These are phyloP conservation scores for Sebastes oblongus DNA, from an alignment of 2,797 vertebrate genomes.

Conservation along the genomic window DNA sequence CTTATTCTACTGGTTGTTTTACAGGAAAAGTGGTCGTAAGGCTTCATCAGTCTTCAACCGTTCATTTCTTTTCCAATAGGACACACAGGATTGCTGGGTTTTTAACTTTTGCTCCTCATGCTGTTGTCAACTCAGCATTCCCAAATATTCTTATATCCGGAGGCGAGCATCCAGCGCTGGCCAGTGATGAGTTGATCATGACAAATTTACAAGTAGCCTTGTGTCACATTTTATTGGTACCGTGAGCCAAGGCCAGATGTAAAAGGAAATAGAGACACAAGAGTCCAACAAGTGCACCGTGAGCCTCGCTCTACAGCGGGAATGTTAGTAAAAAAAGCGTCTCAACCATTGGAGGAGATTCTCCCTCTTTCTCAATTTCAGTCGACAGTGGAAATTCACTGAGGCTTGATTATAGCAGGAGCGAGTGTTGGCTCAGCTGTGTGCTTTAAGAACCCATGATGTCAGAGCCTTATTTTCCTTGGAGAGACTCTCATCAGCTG, in stretches of 20 bases:
- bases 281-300: slow-evolving; percentile 32
- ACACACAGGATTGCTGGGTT: slow-evolving; percentile 43
- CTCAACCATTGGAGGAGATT: slow-evolving; percentile 63
- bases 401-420: slow-evolving; percentile 85
- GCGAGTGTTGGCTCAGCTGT: slow-evolving; percentile 85
- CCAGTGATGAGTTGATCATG: slow-evolving; percentile 26
- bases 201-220: slow-evolving; percentile 38
- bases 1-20: slow-evolving; percentile 77
- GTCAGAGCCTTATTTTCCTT: slow-evolving; percentile 89
- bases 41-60: slow-evolving; percentile 60
- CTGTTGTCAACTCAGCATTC: slow-evolving; percentile 42
- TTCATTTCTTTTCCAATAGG: slow-evolving; percentile 41
- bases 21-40: slow-evolving; percentile 66
- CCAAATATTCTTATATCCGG: slow-evolving; percentile 4
- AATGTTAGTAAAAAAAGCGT: slow-evolving; percentile 35
- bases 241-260: slow-evolving; percentile 20
- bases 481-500: slow-evolving; percentile 86
- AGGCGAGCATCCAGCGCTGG: slow-evolving; percentile 1
- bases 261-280: slow-evolving; percentile 21
- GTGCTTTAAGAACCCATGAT: slow-evolving; percentile 87
- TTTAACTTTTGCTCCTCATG: neutral
- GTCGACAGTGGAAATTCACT: slow-evolving; percentile 88
- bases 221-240: slow-evolving; percentile 37
- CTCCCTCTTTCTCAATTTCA: slow-evolving; percentile 74
- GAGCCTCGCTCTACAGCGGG: slow-evolving; percentile 15